Evolutionary conservation across 2,113 vertebrate species (phyloP), one percentile per base, ranked within the genome.

Genomic region (Ivindomyrus marchei): DNA sequence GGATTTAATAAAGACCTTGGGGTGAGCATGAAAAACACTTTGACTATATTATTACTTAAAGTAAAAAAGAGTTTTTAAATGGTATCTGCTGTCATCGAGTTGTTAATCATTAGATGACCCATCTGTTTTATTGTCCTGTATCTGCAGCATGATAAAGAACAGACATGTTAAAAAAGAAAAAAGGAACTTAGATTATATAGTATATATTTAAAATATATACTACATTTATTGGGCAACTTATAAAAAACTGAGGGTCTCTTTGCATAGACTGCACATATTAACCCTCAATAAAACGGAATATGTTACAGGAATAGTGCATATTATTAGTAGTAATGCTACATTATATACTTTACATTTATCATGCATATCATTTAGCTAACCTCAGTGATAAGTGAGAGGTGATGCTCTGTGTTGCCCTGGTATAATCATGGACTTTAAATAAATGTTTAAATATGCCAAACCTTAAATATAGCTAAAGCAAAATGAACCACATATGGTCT

Each of bases 401-500:
- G 31, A 42, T 80, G 31, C 17, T 42, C 74, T 80, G 36, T 80
- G 74, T 39, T 42, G 39, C 74, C 74, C 36, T 42, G 36, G 36
- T 39, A 80, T 80, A 80, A 80, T 42, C 92, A 92, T 93, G 90
- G 94, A 91, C 89, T 90, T 90, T 92, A 92, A 95, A 96, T 95
- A 87, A 95, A 95, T 95, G 92, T 94, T 95, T 94, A 93, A 95
- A 93, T 91, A 90, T 24, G 31, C 83, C 90, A 94, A 80, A 90
- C 93, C 94, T 96, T 94, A 96, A 95, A 95, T 92, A 96, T 95
- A 91, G 87, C 94, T 95, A 93, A 96, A 95, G 94, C 95, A 93
- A 92, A 94, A 92, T 93, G 93, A 93, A 95, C 94, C 94, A 93
- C 13, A 74, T 9, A 88, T 93, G 92, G 92, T 89, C 93, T 92